Percentiles rank a stretch among this genome's conserved stretches.
Conservation (phyloP, 2,888 invertebrate species). For the Oxystoma pomonae region DNA sequence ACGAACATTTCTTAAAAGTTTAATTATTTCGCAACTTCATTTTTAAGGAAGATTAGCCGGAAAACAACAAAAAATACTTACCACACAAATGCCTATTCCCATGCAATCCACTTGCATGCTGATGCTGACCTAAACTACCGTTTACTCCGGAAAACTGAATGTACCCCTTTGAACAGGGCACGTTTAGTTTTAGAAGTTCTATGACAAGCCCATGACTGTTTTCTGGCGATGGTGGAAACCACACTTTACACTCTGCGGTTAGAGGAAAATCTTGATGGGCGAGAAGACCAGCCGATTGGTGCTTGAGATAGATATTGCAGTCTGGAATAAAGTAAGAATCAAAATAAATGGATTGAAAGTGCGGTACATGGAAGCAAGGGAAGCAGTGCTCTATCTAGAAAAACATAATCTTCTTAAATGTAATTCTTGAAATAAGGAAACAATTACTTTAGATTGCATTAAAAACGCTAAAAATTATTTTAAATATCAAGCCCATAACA, state of each 20-base stretch:
- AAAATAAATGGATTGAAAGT: no score
- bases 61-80: no score
- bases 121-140: slow-evolving; percentile 18
- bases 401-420: no score
- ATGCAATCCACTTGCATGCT: slow-evolving; percentile 9
- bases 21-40: no score
- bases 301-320: slow-evolving; percentile 55
- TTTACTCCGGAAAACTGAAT: slow-evolving; percentile 54
- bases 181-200: slow-evolving; percentile 64
- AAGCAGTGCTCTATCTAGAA: no score
- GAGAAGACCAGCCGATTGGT: slow-evolving; percentile 48
- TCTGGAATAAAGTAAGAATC: slow-evolving; percentile 45
- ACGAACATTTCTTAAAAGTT: no score
- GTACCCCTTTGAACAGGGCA: slow-evolving; percentile 60
- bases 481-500: no score
- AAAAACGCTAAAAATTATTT: no score
- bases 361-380: no score
- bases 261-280: slow-evolving; percentile 54
- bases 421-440: no score
- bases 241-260: slow-evolving; percentile 51
- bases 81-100: slow-evolving; percentile 51
- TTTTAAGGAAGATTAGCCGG: no score
- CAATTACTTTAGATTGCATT: no score
- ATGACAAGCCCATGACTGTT: slow-evolving; percentile 56
- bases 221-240: slow-evolving; percentile 51